Evolutionary conservation across 2,888 invertebrate species (phyloP).

Genomic region (Parelbella ahira): DNA sequence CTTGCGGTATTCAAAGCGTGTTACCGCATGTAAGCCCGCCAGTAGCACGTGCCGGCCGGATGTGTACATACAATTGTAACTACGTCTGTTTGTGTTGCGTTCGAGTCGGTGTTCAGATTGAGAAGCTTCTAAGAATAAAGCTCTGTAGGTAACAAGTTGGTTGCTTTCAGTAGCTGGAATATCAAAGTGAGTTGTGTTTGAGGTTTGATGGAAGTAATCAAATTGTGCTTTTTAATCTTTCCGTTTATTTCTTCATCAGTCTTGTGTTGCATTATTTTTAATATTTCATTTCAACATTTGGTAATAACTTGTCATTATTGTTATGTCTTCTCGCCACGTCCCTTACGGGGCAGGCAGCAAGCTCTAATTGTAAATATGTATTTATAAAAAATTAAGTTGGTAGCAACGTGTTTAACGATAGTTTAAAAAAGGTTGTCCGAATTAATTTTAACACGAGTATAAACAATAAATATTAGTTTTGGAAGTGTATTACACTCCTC

Average conservation of each 20-base stretch:
- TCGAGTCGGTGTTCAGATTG: background rate
- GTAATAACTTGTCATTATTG: background rate
- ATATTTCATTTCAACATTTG: background rate
- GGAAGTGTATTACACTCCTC: too few species aligned
- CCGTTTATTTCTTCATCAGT: too few species aligned
- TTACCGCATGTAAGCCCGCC: constrained; percentile 6
- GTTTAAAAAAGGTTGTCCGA: too few species aligned
- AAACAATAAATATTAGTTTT: too few species aligned
- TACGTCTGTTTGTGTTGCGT: constrained; percentile 6
- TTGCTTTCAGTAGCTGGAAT: constrained; percentile 1
- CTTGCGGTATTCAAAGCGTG: background rate
- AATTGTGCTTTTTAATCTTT: too few species aligned
- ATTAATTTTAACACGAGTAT: too few species aligned
- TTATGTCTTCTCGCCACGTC: too few species aligned
- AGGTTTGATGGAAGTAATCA: too few species aligned
- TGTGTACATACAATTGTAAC: constrained; percentile 13
- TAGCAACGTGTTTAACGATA: too few species aligned
- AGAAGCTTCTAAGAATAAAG: constrained; percentile 12
- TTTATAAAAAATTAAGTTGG: too few species aligned
- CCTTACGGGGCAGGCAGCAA: too few species aligned
- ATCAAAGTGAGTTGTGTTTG: constrained; percentile 7
- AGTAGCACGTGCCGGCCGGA: constrained; percentile 11
- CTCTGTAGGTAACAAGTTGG: constrained; percentile 3
- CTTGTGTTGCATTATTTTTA: background rate
- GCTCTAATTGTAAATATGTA: too few species aligned